Conservation (phyloP, 2,797 vertebrate genomes). For the Fratercula arctica region DNA sequence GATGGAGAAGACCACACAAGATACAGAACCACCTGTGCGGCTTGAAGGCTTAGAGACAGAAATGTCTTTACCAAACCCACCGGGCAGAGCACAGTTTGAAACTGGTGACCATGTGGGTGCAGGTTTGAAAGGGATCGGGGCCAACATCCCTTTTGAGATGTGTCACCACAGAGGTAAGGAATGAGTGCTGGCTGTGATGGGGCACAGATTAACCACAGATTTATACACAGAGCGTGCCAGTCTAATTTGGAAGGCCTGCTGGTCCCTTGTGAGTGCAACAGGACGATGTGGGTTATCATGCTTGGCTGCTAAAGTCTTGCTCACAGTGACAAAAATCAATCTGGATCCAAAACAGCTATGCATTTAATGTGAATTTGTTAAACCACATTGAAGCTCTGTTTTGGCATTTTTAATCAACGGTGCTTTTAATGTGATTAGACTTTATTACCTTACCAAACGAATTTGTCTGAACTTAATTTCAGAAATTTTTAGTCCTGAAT, state of each 20-base stretch:
- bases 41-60: background rate
- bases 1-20: background rate
- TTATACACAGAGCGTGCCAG: background rate
- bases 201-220: background rate
- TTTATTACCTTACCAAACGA: background rate
- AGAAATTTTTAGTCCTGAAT: background rate
- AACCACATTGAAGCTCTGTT: background rate
- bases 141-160: background rate
- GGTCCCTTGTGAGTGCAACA: background rate
- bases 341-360: background rate
- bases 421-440: background rate
- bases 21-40: rapidly evolving
- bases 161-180: background rate
- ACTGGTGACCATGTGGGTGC: background rate
- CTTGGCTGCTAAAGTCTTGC: background rate
- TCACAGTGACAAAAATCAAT: background rate
- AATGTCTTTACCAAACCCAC: background rate
- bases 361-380: background rate
- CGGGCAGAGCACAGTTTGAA: background rate
- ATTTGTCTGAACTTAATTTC: background rate
- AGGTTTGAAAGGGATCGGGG: background rate
- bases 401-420: background rate
- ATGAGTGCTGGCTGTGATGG: background rate
- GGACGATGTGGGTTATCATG: background rate
- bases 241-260: background rate